Percentiles rank a stretch among this genome's conserved stretches.
Evolutionary conservation across 2,797 vertebrate genomes (phyloP).

Genomic region (Bradypodion ventrale): DNA sequence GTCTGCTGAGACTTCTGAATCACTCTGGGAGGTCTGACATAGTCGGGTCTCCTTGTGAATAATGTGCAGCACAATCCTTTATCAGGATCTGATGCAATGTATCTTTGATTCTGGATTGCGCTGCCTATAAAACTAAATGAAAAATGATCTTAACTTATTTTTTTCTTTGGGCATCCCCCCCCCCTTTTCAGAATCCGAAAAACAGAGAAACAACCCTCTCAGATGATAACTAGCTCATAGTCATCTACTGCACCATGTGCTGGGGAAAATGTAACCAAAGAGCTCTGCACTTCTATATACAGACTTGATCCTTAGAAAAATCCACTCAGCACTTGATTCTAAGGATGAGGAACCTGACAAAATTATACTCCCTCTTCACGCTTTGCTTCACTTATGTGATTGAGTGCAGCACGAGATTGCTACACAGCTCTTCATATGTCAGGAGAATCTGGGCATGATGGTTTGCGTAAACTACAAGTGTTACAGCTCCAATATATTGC

Average conservation of each 20-base stretch:
- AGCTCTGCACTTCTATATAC: neutral
- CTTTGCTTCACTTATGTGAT: conserved; percentile 42
- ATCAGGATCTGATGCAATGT: too few relatives aligned
- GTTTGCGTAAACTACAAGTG: conserved; percentile 60
- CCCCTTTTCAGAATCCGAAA: neutral
- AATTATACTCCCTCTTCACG: conserved; percentile 36
- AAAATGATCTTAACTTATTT: too few relatives aligned
- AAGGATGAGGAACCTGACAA: conserved; percentile 20
- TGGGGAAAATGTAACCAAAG: neutral
- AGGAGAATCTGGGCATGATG: conserved; percentile 49
- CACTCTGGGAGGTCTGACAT: too few relatives aligned
- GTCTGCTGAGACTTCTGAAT: too few relatives aligned
- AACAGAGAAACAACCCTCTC: neutral
- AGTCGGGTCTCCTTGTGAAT: too few relatives aligned
- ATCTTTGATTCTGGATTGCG: too few relatives aligned
- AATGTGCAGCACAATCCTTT: too few relatives aligned
- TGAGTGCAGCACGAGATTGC: conserved; percentile 37
- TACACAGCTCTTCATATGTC: conserved; percentile 56
- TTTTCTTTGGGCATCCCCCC: too few relatives aligned
- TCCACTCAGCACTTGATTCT: conserved; percentile 22
- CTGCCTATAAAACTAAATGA: too few relatives aligned
- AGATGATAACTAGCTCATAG: neutral
- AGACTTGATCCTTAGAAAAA: conserved; percentile 22
- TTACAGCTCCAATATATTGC: conserved; percentile 46
- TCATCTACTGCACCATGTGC: neutral